Evolutionary conservation across 2,113 vertebrate genomes (phyloP).

Genomic region (Fregetta grallaria): DNA sequence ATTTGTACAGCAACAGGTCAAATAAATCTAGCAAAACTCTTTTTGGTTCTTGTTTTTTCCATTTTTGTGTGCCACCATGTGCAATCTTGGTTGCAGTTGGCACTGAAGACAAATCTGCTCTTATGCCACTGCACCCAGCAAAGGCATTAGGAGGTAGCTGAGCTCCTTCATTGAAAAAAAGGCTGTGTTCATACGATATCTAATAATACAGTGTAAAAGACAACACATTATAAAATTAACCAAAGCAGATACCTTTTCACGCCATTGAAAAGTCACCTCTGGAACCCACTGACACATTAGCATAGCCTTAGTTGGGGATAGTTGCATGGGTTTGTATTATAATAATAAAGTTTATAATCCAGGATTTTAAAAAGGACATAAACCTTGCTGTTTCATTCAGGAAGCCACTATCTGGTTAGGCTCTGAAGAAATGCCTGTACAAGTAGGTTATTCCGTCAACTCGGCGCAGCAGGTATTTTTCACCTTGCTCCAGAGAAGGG

Average conservation of each 20-base stretch:
- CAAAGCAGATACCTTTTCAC: background rate
- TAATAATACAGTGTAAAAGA: background rate
- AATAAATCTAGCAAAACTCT: background rate
- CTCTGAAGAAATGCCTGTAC: background rate
- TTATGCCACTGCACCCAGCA: background rate
- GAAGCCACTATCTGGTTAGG: background rate
- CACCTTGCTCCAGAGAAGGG: conserved; percentile 29
- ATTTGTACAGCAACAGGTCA: background rate
- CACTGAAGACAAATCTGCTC: background rate
- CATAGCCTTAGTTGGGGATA: background rate
- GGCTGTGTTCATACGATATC: background rate
- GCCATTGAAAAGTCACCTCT: background rate
- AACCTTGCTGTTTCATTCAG: background rate
- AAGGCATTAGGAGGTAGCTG: background rate
- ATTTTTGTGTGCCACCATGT: background rate
- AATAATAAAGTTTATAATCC: background rate
- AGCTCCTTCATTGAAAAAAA: background rate
- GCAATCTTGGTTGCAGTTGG: background rate
- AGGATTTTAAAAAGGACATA: background rate
- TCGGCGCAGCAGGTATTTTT: background rate
- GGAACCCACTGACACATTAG: background rate
- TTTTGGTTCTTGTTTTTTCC: background rate
- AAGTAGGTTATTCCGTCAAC: background rate
- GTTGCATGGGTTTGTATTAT: background rate
- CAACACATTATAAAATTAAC: background rate